A percentile compares a stretch with the other conserved stretches of the same genome.
phyloP scores from a whole-genome alignment of 2,888 invertebrate species.

The Apeira syringaria region DNA sequence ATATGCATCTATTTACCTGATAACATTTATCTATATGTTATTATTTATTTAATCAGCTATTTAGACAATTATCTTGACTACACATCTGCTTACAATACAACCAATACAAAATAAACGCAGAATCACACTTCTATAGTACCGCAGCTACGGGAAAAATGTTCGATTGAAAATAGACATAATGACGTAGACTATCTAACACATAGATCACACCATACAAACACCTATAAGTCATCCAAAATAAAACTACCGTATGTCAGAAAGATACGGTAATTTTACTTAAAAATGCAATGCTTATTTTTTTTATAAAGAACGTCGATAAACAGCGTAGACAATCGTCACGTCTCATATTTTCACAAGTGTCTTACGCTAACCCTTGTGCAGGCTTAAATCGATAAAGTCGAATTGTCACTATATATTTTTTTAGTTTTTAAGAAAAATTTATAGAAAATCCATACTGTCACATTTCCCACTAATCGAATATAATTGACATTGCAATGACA shows the following conservation, averaged over 20 bases:
- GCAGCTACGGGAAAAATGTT: conserved; percentile 23
- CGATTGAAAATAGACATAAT: conserved; percentile 39
- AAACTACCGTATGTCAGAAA: neutral
- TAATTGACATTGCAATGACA: conserved; percentile 82
- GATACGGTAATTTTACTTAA: neutral
- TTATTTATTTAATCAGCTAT: conserved; percentile 55
- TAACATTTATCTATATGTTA: conserved; percentile 59
- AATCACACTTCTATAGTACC: conserved; percentile 10
- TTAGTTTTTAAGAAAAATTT: conserved; percentile 58
- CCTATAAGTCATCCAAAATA: conserved; percentile 18
- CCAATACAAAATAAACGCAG: conserved; percentile 28
- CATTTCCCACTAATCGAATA: conserved; percentile 77
- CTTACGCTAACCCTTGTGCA: conserved; percentile 43
- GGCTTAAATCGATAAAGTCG: conserved; percentile 41
- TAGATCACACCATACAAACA: conserved; percentile 33
- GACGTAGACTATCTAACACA: conserved; percentile 35
- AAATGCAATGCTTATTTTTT: conserved; percentile 39
- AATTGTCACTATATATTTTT: conserved; percentile 46
- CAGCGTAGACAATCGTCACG: conserved; percentile 47
- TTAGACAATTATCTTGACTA: conserved; percentile 60
- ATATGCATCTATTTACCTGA: conserved; percentile 81
- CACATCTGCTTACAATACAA: conserved; percentile 60
- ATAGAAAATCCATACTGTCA: conserved; percentile 75
- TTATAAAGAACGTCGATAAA: conserved; percentile 46
- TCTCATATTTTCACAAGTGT: conserved; percentile 39